phyloP scores from a whole-genome alignment of 2,888 invertebrate species.

The Antheraea assamensis region DNA sequence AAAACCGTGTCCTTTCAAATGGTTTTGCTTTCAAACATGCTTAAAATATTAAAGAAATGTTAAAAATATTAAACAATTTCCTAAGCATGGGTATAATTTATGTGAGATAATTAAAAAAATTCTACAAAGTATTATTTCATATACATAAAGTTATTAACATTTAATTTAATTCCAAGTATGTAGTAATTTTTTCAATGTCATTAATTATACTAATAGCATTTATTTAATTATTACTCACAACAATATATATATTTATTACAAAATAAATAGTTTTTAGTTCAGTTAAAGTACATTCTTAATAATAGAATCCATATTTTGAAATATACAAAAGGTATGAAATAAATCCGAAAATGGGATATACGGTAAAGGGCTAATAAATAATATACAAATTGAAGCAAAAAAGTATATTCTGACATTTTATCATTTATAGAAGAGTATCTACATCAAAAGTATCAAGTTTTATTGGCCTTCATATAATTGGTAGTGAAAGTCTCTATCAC shows the following conservation, averaged over 20 bases:
- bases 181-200: background rate
- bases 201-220: conserved; percentile 13
- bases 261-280: background rate
- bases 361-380: no score
- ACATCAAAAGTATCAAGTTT: no score
- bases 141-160: background rate
- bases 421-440: no score
- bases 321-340: background rate
- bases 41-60: background rate
- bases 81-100: background rate
- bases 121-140: background rate
- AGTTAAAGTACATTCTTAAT: background rate
- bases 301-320: background rate
- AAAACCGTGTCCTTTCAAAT: background rate
- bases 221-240: conserved; percentile 15
- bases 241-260: background rate
- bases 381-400: no score
- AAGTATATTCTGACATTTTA: no score
- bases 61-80: background rate
- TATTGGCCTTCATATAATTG: no score
- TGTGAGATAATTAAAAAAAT: background rate
- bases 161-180: background rate
- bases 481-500: no score
- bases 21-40: background rate
- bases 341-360: background rate